Evolutionary conservation across 2,888 invertebrate species (phyloP), one percentile per base, ranked within the genome.

Genomic region (Dusona sp.): DNA sequence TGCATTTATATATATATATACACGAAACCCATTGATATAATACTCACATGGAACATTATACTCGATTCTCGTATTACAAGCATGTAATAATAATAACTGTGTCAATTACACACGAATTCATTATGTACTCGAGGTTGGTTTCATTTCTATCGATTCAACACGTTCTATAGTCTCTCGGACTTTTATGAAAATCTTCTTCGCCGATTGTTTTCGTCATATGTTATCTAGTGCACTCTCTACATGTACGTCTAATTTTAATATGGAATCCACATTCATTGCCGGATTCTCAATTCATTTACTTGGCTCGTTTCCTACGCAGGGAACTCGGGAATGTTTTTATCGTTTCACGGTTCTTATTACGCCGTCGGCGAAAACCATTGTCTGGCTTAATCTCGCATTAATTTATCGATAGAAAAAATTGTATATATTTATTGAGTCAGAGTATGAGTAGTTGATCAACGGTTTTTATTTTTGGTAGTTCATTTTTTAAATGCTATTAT

Each of bases 101-200:
- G 84, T 70, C 79, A 75, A 68, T 78, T 78, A 72, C 74, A 77
- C 78, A 79, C 81, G 68, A 86, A 86, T 84, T 79, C 82, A 54
- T 70, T 38, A 82, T 80, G 33, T 64, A 65, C 65, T 65, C 33
- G 57, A 42, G 19, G 54, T 45, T 68, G 72, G 29, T 51, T 81
- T 79, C 57, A 75, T 84, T 80, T 79, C 64, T 65, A 86, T 86
- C 84, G 86, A 79, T 86, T 79, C 45, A 70, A 22, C 86, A 81
- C 68, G 74, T 54, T 81, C 75, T 22, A 81, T 73, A 75, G 54
- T 65, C 22, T 74, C 36, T 2, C 57, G 13, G 3, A 11, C 25
- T 57, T 11, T 11, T 3, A 57, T 57, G 11, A 57, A 57, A 25
- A 25, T 57, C 11, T 29, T 25, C 13, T 70, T 19, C 7, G 16